Evolutionary conservation across 2,888 invertebrate genomes (phyloP), one percentile per base, ranked within the genome.

Genomic region (Heliconius erato): DNA sequence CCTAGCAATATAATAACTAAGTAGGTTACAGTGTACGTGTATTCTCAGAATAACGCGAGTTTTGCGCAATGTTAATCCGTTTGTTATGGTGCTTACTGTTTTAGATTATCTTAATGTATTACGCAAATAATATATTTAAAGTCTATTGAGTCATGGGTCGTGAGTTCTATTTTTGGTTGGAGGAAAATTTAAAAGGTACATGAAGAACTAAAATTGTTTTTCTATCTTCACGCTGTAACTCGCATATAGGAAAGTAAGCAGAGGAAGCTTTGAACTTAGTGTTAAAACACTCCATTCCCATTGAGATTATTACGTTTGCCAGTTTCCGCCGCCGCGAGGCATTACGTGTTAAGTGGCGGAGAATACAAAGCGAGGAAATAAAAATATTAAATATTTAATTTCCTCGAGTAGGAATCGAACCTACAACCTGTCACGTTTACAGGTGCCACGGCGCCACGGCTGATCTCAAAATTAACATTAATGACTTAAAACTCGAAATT

Each of bases 101-200:
- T 67, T 40, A 16, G 12, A 28, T 78, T 78, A 78, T 78, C 67
- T 78, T 78, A 67, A 78, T 78, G 78, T 78, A 78, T 67, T 67
- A 26, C 44, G 67, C 65, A 78, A 67, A 63, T 63, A 40, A 35
- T 35, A 59, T 40, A 16, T 32, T 76, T 40, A 63, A 35, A 26
- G 63, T 40, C 63, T 40, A 63, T 40, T 63, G 63, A 76, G 59
- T 76, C 59, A 32, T 63, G 11, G 40, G 76, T 63, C 23, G 63
- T n/a, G 35, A 26, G 9, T 76, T 63, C 40, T 35, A 76, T 76
- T 76, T 40, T 35, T 59, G 59, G 32, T 72, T 44, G n/a, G 26
- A 9, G 14, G 35, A 71, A 71, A 71, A 71, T 40, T 1, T 5
- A 40, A 40, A n/a, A 1, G 11, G 32, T 19, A 32, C 14, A 7